phyloP scores from a whole-genome alignment of 35 echinoderm and acorn worm species.

The Heliocidaris erythrogramma region DNA sequence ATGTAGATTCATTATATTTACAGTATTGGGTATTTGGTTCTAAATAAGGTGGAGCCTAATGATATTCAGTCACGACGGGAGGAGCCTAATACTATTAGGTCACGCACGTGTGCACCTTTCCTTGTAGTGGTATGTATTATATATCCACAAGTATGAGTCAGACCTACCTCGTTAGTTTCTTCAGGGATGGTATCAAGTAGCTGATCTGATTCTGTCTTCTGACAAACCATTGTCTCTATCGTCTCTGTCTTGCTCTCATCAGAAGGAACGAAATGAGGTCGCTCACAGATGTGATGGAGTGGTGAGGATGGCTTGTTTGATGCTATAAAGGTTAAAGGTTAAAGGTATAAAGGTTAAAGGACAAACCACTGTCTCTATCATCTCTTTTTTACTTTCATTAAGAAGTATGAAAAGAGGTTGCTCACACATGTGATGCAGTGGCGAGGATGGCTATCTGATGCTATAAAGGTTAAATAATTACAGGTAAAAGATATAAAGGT shows the following conservation, averaged over 20 bases:
- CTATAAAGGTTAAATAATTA: not conserved
- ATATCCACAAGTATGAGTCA: not conserved
- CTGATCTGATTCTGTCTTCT: slow-evolving; percentile 25
- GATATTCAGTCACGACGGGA: not conserved
- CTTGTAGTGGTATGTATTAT: not conserved
- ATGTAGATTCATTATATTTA: too few species aligned
- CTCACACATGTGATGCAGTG: not conserved
- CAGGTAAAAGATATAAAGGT: not conserved
- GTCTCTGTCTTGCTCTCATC: not conserved
- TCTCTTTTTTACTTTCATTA: not conserved
- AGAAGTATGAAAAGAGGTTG: not conserved
- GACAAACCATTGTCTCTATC: slow-evolving; percentile 7
- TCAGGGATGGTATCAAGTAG: slow-evolving; percentile 6
- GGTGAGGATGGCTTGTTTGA: not conserved
- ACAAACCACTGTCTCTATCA: not conserved
- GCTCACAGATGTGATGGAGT: not conserved
- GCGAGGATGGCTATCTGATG: not conserved
- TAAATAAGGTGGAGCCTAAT: not conserved
- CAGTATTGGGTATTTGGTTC: not conserved
- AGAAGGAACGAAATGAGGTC: not conserved
- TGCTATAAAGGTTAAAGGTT: not conserved
- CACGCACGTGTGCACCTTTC: not conserved
- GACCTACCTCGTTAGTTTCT: not conserved
- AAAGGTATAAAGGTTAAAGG: not conserved
- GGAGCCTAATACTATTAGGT: not conserved